A percentile compares a stretch with the other conserved stretches of the same genome.
These are phyloP conservation scores for Carapus acus DNA, from an alignment of 2,797 vertebrate genomes.

Conservation along the genomic window DNA sequence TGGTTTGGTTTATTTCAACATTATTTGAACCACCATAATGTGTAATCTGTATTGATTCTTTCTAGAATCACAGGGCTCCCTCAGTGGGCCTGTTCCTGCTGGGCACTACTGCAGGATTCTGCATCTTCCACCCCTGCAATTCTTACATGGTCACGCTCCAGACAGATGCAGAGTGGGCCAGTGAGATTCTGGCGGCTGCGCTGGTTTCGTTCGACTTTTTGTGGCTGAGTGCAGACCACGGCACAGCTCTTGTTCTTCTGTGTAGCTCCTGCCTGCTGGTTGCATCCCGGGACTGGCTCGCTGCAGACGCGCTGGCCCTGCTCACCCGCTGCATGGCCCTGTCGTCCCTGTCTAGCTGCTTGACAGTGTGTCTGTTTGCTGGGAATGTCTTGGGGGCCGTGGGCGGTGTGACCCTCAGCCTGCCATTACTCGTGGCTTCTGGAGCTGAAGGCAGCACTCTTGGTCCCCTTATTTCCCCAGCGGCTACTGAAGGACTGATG, in stretches of 20 bases:
- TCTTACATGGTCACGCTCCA: slow-evolving; percentile 44
- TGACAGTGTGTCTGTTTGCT: slow-evolving; percentile 72
- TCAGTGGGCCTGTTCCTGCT: slow-evolving; percentile 68
- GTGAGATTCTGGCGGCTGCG: slow-evolving; percentile 60
- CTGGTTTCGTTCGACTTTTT: slow-evolving; percentile 71
- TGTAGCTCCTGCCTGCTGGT: slow-evolving; percentile 64
- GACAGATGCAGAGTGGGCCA: slow-evolving; percentile 64
- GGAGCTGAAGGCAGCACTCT: slow-evolving; percentile 28
- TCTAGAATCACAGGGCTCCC: slow-evolving; percentile 72
- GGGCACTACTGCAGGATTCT: slow-evolving; percentile 61
- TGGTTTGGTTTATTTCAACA: neutral
- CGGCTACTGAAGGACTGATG: slow-evolving; percentile 36
- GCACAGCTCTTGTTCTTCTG: slow-evolving; percentile 67
- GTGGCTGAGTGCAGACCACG: slow-evolving; percentile 73
- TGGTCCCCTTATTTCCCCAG: slow-evolving; percentile 38
- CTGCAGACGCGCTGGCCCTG: slow-evolving; percentile 60
- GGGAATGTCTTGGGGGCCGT: slow-evolving; percentile 63
- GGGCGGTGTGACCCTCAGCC: slow-evolving; percentile 63
- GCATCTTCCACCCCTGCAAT: slow-evolving; percentile 38
- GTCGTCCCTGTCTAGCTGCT: slow-evolving; percentile 70
- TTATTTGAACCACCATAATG: neutral
- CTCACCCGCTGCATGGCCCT: slow-evolving; percentile 68
- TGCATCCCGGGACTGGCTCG: slow-evolving; percentile 64
- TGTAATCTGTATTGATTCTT: neutral
- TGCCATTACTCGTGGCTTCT: slow-evolving; percentile 60